Percentiles rank a stretch among this genome's conserved stretches.
Conservation (phyloP, 2,797 vertebrate genomes). For the Sebastes cheni region DNA sequence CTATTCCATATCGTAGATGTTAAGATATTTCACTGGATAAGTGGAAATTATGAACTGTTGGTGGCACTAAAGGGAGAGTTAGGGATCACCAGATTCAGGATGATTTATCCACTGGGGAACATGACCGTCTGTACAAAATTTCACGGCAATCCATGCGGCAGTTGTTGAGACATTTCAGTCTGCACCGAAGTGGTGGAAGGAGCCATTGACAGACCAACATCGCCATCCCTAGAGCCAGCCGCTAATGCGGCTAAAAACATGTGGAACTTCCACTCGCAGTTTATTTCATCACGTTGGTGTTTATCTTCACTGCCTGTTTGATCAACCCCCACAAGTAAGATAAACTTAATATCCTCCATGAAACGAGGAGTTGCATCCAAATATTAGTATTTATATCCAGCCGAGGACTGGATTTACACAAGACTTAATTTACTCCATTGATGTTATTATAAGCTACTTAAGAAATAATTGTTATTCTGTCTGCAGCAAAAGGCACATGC, state of each 20-base stretch:
- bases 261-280: not conserved
- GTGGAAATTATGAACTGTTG: not conserved
- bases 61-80: not conserved
- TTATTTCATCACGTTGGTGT: not conserved
- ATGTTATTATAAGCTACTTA: slow-evolving; percentile 4
- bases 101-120: not conserved
- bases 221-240: not conserved
- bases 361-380: not conserved
- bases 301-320: not conserved
- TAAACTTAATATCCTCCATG: not conserved
- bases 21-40: not conserved
- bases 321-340: not conserved
- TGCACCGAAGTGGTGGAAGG: not conserved
- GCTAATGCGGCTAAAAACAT: not conserved
- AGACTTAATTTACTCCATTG: not conserved
- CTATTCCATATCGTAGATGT: not conserved
- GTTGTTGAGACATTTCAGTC: not conserved
- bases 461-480: slow-evolving; percentile 10
- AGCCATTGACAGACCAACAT: not conserved
- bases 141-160: not conserved
- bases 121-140: not conserved
- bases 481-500: not conserved
- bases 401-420: not conserved
- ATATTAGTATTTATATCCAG: slow-evolving; percentile 7
- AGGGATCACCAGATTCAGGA: not conserved